These are phyloP conservation scores for Kryptopterus vitreolus DNA, from an alignment of 2,797 vertebrate species.

Conservation along the genomic window DNA sequence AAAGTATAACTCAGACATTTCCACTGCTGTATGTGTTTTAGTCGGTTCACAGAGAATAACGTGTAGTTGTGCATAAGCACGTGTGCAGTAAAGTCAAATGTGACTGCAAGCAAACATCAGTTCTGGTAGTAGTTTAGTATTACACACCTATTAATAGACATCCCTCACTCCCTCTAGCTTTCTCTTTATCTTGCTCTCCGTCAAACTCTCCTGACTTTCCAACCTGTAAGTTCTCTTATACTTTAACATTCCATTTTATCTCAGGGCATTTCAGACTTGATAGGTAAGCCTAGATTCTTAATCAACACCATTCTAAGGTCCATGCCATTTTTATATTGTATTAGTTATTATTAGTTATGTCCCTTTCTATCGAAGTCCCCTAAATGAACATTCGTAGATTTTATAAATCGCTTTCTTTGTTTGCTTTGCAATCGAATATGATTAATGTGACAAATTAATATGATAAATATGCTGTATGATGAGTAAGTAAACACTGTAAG, in stretches of 20 bases:
- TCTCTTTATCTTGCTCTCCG: neutral
- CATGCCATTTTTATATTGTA: neutral
- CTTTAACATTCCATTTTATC: neutral
- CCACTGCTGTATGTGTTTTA: neutral
- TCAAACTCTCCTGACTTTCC: neutral
- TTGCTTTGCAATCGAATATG: neutral
- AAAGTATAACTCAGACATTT: conserved; percentile 13
- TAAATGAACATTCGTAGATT: conserved; percentile 15
- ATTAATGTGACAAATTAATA: too few relatives aligned
- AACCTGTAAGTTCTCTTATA: neutral
- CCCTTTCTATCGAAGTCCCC: neutral
- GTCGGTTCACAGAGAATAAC: neutral
- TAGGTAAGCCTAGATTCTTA: conserved; percentile 16
- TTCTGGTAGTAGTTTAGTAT: conserved; percentile 43
- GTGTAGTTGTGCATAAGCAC: neutral
- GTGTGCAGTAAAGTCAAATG: neutral
- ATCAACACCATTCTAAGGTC: neutral
- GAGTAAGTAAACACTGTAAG: too few relatives aligned
- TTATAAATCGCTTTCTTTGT: neutral
- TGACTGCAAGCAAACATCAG: conserved; percentile 12
- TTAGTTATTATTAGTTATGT: neutral
- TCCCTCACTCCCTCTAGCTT: conserved; percentile 6
- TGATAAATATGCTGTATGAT: too few relatives aligned
- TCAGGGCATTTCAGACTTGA: neutral
- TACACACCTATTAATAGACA: conserved; percentile 50